Percentiles rank a stretch among this genome's conserved stretches.
Conservation (phyloP, 2,888 invertebrate genomes). For the Lomographa bimaculata region DNA sequence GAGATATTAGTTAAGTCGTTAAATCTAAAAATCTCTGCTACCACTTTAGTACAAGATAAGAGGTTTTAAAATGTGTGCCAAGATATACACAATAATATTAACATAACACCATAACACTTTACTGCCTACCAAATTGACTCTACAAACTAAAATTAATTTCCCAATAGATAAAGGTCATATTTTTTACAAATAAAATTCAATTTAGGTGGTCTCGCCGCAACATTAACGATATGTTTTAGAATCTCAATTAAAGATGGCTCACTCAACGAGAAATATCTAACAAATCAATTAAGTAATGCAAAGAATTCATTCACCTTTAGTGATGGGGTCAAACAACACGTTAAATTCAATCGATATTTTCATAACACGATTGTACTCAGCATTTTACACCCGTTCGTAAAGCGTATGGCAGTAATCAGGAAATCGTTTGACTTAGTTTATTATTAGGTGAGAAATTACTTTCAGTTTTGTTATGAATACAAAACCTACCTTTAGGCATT, state of each 20-base stretch:
- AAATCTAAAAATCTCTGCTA: conserved; percentile 9
- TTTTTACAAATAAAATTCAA: conserved; percentile 33
- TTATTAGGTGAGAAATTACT: too few relatives aligned
- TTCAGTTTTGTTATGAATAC: neutral
- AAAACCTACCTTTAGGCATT: too few relatives aligned
- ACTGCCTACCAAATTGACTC: conserved; percentile 23
- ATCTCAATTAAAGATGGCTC: conserved; percentile 73
- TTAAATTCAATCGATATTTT: conserved; percentile 19
- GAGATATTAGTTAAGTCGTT: conserved; percentile 8
- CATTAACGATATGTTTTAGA: conserved; percentile 57
- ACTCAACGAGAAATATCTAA: conserved; percentile 75
- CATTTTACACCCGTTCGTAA: conserved; percentile 4
- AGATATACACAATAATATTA: conserved; percentile 17
- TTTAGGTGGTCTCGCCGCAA: conserved; percentile 54
- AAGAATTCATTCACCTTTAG: conserved; percentile 79
- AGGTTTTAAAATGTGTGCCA: conserved; percentile 13
- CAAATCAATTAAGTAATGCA: conserved; percentile 80
- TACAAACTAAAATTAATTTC: conserved; percentile 26
- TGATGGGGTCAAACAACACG: conserved; percentile 39
- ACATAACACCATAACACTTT: conserved; percentile 27
- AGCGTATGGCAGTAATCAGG: too few relatives aligned
- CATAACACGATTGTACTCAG: conserved; percentile 10
- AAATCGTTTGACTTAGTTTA: too few relatives aligned
- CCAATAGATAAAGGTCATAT: conserved; percentile 27
- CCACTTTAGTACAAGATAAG: conserved; percentile 15